Evolutionary conservation across 2,113 vertebrate species (phyloP).

Genomic region (Catagonus wagneri): DNA sequence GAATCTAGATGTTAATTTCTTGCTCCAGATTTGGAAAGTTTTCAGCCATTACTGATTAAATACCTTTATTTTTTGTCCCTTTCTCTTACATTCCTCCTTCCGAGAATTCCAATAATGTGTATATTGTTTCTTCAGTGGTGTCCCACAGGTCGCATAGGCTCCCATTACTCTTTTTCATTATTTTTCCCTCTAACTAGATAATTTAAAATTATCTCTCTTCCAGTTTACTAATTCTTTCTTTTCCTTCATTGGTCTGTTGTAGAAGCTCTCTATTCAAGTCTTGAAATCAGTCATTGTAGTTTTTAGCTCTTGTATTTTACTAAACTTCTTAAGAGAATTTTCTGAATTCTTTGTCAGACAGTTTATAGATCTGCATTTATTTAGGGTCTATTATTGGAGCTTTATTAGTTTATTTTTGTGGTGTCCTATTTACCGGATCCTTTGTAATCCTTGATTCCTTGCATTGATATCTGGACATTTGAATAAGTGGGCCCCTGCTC

Average conservation of each 20-base stretch:
- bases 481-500: neutral
- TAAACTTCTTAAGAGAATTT: neutral
- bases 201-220: slow-evolving; percentile 1
- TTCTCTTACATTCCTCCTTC: neutral
- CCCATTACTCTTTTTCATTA: neutral
- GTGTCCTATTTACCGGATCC: neutral
- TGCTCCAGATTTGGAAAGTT: neutral
- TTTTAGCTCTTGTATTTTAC: neutral
- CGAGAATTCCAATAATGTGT: neutral
- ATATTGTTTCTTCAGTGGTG: neutral
- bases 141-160: neutral
- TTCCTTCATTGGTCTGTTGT: neutral
- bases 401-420: neutral
- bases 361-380: neutral
- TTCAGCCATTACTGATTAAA: neutral
- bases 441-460: neutral
- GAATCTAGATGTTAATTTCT: neutral
- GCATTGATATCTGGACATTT: neutral
- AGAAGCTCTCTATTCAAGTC: neutral
- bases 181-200: neutral
- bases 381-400: neutral
- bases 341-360: neutral
- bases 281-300: neutral
- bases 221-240: neutral
- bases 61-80: neutral